Conservation (phyloP, 64 coral and sea anemone genomes). For the Astreopora myriophthalma region DNA sequence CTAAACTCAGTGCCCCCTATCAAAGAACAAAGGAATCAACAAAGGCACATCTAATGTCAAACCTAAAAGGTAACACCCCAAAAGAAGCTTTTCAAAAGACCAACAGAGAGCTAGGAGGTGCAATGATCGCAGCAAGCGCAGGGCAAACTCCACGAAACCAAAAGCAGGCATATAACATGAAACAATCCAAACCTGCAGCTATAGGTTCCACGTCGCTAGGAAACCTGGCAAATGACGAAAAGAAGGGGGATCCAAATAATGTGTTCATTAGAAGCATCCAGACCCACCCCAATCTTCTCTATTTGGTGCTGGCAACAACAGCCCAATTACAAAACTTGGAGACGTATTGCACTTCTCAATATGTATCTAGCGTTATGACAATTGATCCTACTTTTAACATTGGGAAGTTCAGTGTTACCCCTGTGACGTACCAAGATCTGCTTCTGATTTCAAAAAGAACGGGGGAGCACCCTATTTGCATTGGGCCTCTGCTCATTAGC, state of each 20-base stretch:
- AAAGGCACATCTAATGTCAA: not conserved
- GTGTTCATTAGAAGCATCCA: not conserved
- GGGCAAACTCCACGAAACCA: constrained; percentile 1
- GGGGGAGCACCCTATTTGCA: not conserved
- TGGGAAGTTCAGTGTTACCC: not conserved
- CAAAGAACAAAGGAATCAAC: constrained; percentile 55
- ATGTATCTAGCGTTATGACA: constrained; percentile 20
- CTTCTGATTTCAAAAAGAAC: not conserved
- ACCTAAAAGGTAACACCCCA: not conserved
- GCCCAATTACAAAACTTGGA: too few species aligned
- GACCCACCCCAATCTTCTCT: not conserved
- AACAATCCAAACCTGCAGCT: not conserved
- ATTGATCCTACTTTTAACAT: not conserved
- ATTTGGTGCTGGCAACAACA: too few species aligned
- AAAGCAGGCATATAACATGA: constrained; percentile 41
- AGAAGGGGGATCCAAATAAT: not conserved
- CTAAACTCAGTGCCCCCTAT: constrained; percentile 7
- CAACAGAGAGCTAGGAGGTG: constrained; percentile 20
- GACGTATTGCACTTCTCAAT: not conserved
- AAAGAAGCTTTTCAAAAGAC: constrained; percentile 50
- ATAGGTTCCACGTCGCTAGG: not conserved
- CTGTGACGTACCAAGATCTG: constrained; percentile 26
- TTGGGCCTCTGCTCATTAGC: constrained; percentile 13
- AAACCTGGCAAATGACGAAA: not conserved
- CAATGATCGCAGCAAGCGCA: constrained; percentile 10